phyloP scores from a whole-genome alignment of 2,888 invertebrate genomes.

The Gari tellinella region DNA sequence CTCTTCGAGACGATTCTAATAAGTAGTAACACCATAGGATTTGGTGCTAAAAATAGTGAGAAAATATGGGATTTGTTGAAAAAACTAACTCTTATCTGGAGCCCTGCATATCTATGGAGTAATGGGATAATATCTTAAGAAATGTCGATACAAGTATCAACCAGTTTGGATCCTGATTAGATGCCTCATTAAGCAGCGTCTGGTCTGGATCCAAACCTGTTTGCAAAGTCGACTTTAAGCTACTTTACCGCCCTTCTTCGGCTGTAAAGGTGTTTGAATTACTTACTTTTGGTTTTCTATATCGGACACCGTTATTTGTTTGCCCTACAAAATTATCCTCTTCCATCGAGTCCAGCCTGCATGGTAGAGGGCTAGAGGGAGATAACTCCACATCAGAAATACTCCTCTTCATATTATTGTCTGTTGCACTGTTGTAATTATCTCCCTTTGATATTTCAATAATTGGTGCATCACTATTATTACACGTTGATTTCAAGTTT shows the following conservation, averaged over 20 bases:
- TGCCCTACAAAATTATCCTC: constrained; percentile 58
- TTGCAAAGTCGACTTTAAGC: background rate
- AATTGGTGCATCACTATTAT: constrained; percentile 49
- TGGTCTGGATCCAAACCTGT: too few relatives aligned
- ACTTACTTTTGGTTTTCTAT: constrained; percentile 48
- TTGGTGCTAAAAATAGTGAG: too few relatives aligned
- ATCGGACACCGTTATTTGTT: constrained; percentile 32
- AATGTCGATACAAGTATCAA: too few relatives aligned
- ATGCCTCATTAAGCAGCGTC: too few relatives aligned
- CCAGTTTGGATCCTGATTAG: too few relatives aligned
- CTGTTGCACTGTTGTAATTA: constrained; percentile 56
- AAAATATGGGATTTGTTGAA: too few relatives aligned
- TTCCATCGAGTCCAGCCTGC: constrained; percentile 47
- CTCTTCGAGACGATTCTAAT: too few relatives aligned
- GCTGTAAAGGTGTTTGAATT: too few relatives aligned
- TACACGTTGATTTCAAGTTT: constrained; percentile 73
- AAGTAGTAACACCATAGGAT: too few relatives aligned
- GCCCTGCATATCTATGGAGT: too few relatives aligned
- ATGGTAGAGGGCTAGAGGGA: constrained; percentile 33
- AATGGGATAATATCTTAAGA: too few relatives aligned
- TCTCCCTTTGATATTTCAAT: constrained; percentile 64
- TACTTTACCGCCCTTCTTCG: background rate
- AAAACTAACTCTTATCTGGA: too few relatives aligned
- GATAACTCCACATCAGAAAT: constrained; percentile 56
- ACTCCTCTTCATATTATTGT: constrained; percentile 49